Evolutionary conservation across 2,113 vertebrate genomes (phyloP).

Genomic region (western clawed frog (Xenopus tropicalis)): DNA sequence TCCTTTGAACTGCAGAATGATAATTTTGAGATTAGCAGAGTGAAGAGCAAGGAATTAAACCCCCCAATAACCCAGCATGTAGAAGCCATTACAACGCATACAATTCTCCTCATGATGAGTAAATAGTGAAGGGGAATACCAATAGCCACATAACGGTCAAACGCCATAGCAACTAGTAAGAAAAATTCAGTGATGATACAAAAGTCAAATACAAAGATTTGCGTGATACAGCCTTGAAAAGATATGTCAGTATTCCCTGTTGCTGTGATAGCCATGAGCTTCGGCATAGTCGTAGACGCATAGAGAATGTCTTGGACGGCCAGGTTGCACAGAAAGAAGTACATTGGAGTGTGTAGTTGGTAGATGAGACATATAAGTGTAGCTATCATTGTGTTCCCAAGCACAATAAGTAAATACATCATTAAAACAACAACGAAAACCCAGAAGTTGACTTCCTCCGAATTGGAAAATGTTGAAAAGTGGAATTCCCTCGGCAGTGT

Average conservation of each 20-base stretch:
- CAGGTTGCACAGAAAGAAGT: slow-evolving; percentile 26
- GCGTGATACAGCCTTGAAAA: neutral
- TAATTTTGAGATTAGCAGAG: neutral
- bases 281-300: neutral
- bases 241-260: neutral
- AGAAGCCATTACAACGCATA: slow-evolving; percentile 13
- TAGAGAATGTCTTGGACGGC: slow-evolving; percentile 5
- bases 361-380: neutral
- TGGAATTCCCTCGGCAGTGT: neutral
- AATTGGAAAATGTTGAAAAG: slow-evolving; percentile 3
- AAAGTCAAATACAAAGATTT: slow-evolving; percentile 12
- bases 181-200: slow-evolving; percentile 3
- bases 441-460: neutral
- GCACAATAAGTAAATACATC: neutral
- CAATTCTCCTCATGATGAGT: slow-evolving; percentile 3
- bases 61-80: slow-evolving; percentile 20
- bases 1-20: neutral
- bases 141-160: slow-evolving; percentile 29
- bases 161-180: slow-evolving; percentile 22
- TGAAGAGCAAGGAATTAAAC: neutral
- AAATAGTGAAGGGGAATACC: slow-evolving; percentile 33
- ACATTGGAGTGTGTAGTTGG: slow-evolving; percentile 18
- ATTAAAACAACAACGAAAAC: slow-evolving; percentile 8
- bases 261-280: slow-evolving; percentile 5
- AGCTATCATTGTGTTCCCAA: neutral